These are phyloP conservation scores for Trissonchulus latispiculum DNA, from an alignment of 2,888 invertebrate species.

Conservation along the genomic window DNA sequence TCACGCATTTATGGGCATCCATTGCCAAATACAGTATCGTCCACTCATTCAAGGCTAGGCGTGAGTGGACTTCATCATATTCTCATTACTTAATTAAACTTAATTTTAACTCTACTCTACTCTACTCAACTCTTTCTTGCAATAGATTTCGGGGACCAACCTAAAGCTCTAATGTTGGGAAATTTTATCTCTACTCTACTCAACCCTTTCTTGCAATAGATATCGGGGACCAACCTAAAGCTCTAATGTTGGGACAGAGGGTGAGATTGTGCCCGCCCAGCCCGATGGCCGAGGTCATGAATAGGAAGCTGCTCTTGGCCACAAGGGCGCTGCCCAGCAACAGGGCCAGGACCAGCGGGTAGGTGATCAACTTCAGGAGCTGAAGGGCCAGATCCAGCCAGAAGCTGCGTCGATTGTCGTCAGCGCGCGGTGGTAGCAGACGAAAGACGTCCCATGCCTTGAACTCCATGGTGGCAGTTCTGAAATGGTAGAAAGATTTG, in stretches of 20 bases:
- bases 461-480: background rate
- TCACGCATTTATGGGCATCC: too few relatives aligned
- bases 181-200: too few relatives aligned
- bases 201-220: too few relatives aligned
- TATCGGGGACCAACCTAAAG: conserved; percentile 1
- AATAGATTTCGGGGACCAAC: too few relatives aligned
- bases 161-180: too few relatives aligned
- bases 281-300: conserved; percentile 43
- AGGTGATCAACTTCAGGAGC: conserved; percentile 41
- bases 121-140: too few relatives aligned
- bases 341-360: conserved; percentile 37
- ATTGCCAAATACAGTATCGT: too few relatives aligned
- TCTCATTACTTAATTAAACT: too few relatives aligned
- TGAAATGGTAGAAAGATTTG: too few relatives aligned
- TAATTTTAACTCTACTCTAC: too few relatives aligned
- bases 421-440: conserved; percentile 55
- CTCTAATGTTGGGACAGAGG: conserved; percentile 33
- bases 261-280: conserved; percentile 38
- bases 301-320: conserved; percentile 32
- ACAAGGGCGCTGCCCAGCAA: conserved; percentile 22
- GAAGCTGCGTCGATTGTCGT: conserved; percentile 36
- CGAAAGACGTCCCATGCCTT: conserved; percentile 72
- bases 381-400: conserved; percentile 41
- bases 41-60: too few relatives aligned
- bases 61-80: too few relatives aligned